These are phyloP conservation scores for Neosilurus mollespiculum DNA, from an alignment of 2,797 vertebrate species.

Conservation along the genomic window DNA sequence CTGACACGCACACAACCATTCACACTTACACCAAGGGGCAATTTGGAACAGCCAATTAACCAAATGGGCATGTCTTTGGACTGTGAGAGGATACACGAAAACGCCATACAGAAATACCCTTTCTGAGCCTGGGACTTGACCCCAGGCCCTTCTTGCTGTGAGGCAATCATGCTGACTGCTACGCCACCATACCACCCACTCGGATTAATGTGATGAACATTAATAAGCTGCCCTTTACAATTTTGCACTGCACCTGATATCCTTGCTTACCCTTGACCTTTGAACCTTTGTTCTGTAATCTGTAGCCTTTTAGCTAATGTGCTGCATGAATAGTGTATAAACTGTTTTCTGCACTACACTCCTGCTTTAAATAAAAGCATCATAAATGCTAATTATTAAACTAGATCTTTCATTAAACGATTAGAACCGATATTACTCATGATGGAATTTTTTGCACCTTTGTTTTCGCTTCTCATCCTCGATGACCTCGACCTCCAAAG, in stretches of 20 bases:
- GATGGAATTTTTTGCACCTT: constrained; percentile 3
- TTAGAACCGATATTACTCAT: neutral
- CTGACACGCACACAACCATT: too few relatives aligned
- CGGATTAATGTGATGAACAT: neutral
- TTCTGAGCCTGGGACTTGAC: too few relatives aligned
- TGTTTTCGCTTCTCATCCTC: constrained; percentile 21
- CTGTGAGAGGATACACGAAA: too few relatives aligned
- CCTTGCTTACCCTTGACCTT: constrained; percentile 39
- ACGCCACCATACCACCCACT: too few relatives aligned
- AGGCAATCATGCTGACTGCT: too few relatives aligned
- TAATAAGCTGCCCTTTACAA: constrained; percentile 36
- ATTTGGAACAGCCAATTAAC: too few relatives aligned
- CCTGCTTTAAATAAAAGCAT: neutral
- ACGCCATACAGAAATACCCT: too few relatives aligned
- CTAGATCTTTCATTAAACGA: neutral
- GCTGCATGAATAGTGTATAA: neutral
- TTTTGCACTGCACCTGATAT: constrained; percentile 16
- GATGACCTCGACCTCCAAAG: constrained; percentile 43
- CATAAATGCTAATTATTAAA: neutral
- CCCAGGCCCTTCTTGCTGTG: too few relatives aligned
- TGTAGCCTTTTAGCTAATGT: neutral
- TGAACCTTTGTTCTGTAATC: constrained; percentile 18
- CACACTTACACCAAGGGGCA: too few relatives aligned
- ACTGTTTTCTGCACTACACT: neutral
- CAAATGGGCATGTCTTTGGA: too few relatives aligned